Percentiles rank a stretch among this genome's conserved stretches.
These are phyloP conservation scores for Oxycera nigricornis DNA, from an alignment of 2,888 invertebrate genomes.

Conservation along the genomic window DNA sequence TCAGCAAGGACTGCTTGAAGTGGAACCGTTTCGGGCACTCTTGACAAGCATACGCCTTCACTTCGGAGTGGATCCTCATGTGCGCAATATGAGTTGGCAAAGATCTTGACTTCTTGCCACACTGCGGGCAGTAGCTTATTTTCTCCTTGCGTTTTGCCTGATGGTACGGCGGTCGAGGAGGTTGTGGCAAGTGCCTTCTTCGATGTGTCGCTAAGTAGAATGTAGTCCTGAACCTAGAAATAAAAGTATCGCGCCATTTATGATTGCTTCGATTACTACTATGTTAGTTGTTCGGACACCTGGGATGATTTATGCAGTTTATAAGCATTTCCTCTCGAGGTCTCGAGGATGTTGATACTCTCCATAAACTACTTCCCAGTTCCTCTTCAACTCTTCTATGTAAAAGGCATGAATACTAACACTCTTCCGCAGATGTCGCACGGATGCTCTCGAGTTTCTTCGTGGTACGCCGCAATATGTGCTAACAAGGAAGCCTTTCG, in stretches of 20 bases:
- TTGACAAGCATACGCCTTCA: neutral
- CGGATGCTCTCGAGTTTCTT: conserved; percentile 10
- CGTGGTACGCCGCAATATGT: conserved; percentile 40
- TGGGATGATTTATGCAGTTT: too few relatives aligned
- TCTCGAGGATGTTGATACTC: too few relatives aligned
- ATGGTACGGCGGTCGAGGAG: too few relatives aligned
- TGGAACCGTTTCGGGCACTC: neutral
- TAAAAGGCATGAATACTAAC: too few relatives aligned
- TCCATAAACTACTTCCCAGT: too few relatives aligned
- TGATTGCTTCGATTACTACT: too few relatives aligned
- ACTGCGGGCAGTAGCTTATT: conserved; percentile 41
- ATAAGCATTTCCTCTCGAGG: too few relatives aligned
- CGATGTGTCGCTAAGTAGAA: conserved; percentile 45
- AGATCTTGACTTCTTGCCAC: conserved; percentile 42
- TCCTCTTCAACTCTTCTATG: too few relatives aligned
- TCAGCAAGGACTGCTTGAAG: neutral
- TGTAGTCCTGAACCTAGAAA: conserved; percentile 44
- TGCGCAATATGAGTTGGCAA: conserved; percentile 23
- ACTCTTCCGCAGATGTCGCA: conserved; percentile 44
- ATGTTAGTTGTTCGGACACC: too few relatives aligned
- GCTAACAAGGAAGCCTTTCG: conserved; percentile 30
- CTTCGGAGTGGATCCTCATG: conserved; percentile 11
- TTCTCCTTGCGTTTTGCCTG: too few relatives aligned
- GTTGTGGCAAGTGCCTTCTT: conserved; percentile 46
- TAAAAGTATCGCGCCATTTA: too few relatives aligned